Evolutionary conservation across 2,797 vertebrate genomes (phyloP), one percentile per base, ranked within the genome.

Genomic region (Esox masquinongy): DNA sequence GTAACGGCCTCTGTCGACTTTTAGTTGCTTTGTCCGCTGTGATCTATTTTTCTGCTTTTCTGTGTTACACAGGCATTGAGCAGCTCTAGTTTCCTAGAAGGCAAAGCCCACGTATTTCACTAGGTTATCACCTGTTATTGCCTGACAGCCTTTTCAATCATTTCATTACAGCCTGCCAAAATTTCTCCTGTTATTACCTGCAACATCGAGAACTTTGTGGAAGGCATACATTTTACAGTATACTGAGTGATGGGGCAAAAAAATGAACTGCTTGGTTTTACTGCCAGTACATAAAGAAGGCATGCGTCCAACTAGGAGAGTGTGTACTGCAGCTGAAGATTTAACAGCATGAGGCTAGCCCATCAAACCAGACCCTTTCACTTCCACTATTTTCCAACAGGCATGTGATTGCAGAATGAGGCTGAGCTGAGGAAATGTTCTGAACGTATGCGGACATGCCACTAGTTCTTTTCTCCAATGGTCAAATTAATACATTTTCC

Each of bases 251-350:
- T 22, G 53, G 19, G 53, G 53, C 6, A 11, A 47, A 47, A 47
- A 43, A 6, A 43, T 14, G 1, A 47, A 47, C 43, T 47, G 43
- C 43, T 14, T 47, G 12, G 43, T 7, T 47, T 47, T 47, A 47
- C 43, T 47, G 43, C 43, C 6, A 11, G 43, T 4, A 12, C 22
- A 50, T 47, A 51, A 70, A 51, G 24, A 51, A 7, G 47, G 47
- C 69, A 17, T 50, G 39, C 49, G 68, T 70, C n/a, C 43, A 17
- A 50, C 39, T 70, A 31, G 69, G 47, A 50, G 47, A 70, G 15
- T 17, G 17, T 70, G 47, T 31, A 4, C 47, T 24, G 39, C 31
- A 69, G 36, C n/a, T 47, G 17, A 29, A 9, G 8, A 19, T 31
- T 31, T 17, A 36, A 67, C 31, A 3, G 16, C 2, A 31, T 16